Percentiles rank a stretch among this genome's conserved stretches.
Conservation (phyloP, 2,113 vertebrate genomes). For the Nycticebus coucang region DNA sequence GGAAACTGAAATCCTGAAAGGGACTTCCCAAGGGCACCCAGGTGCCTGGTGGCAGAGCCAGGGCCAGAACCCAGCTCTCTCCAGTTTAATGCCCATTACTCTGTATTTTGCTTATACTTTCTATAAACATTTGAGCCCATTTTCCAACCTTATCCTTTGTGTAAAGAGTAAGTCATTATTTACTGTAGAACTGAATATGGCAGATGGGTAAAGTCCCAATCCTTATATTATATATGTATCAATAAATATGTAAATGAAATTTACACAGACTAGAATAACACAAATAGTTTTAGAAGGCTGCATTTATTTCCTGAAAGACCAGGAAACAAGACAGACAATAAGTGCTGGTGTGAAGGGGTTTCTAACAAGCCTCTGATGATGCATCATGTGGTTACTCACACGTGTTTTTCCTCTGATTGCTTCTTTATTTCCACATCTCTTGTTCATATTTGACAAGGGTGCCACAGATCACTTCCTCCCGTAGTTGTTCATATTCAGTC, state of each 20-base stretch:
- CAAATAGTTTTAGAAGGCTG: neutral
- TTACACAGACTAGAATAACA: neutral
- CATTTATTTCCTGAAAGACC: neutral
- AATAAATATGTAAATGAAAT: neutral
- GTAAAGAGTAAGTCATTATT: neutral
- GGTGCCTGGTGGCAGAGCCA: neutral
- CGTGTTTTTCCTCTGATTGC: conserved; percentile 25
- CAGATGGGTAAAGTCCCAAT: neutral
- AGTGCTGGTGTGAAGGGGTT: neutral
- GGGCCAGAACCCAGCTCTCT: neutral
- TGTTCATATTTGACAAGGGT: conserved; percentile 12
- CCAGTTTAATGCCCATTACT: neutral
- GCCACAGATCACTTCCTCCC: conserved; percentile 53
- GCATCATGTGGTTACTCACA: neutral
- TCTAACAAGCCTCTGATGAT: neutral
- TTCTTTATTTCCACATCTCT: conserved; percentile 27
- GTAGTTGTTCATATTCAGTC: neutral
- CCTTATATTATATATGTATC: neutral
- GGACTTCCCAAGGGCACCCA: neutral
- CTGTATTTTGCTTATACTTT: neutral
- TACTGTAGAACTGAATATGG: neutral
- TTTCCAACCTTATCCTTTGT: neutral
- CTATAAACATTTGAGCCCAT: conserved; percentile 15
- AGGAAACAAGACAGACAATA: neutral
- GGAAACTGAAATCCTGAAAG: neutral